Conservation (phyloP, 2,113 vertebrate genomes). For the Egretta garzetta region DNA sequence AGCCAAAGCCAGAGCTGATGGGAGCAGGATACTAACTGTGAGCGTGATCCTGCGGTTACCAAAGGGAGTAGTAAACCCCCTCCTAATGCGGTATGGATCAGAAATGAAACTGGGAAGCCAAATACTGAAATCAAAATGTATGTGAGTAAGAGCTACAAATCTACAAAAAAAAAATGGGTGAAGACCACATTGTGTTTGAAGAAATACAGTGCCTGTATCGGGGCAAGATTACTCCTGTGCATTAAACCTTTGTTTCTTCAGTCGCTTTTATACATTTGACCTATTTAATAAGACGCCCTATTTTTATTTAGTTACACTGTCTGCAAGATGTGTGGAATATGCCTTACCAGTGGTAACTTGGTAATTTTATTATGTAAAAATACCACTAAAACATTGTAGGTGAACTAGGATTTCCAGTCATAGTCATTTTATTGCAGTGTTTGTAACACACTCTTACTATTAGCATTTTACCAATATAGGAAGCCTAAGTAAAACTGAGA, state of each 20-base stretch:
- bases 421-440: not conserved
- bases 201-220: not conserved
- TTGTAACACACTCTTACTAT: not conserved
- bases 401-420: not conserved
- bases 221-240: not conserved
- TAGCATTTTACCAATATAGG: not conserved
- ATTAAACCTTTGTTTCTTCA: not conserved
- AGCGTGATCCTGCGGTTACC: not conserved
- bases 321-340: not conserved
- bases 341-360: not conserved
- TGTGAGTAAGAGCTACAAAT: not conserved
- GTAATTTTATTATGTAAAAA: not conserved
- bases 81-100: not conserved
- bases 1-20: not conserved
- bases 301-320: not conserved
- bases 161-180: not conserved
- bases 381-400: not conserved
- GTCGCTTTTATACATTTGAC: not conserved
- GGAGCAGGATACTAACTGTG: not conserved
- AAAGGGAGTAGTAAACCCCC: not conserved
- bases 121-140: not conserved
- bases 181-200: not conserved
- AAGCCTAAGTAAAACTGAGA: not conserved
- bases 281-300: not conserved
- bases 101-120: not conserved